Percentiles rank a stretch among this genome's conserved stretches.
phyloP scores from a whole-genome alignment of 2,888 invertebrate genomes.

The Balanococcus diminutus region DNA sequence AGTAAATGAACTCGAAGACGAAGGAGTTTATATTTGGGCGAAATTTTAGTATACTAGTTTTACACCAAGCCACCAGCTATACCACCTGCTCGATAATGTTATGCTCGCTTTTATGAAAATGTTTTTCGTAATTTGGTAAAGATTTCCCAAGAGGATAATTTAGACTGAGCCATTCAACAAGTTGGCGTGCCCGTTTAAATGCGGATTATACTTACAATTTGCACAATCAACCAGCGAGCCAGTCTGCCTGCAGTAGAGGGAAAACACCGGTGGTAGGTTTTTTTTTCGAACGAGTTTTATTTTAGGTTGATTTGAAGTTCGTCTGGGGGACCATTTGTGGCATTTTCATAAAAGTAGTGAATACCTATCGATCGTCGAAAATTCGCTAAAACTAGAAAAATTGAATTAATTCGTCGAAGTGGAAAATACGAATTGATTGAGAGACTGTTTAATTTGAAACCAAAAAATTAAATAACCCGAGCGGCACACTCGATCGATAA shows the following conservation, averaged over 20 bases:
- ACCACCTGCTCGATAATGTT: not conserved
- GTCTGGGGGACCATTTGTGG: too few relatives aligned
- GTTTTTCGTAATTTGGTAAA: slow-evolving; percentile 30
- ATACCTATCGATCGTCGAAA: too few relatives aligned
- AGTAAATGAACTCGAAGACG: not conserved
- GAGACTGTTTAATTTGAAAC: too few relatives aligned
- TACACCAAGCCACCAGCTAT: not conserved
- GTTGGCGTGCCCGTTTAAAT: not conserved
- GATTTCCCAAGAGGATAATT: slow-evolving; percentile 25
- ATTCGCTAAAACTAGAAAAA: too few relatives aligned
- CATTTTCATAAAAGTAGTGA: too few relatives aligned
- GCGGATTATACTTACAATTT: not conserved
- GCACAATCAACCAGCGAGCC: not conserved
- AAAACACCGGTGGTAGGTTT: not conserved
- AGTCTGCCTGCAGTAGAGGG: not conserved
- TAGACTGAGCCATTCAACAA: slow-evolving; percentile 12
- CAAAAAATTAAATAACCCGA: too few relatives aligned
- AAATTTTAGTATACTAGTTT: slow-evolving; percentile 29
- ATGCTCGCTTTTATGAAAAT: slow-evolving; percentile 28
- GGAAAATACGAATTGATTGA: too few relatives aligned
- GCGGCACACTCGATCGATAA: too few relatives aligned
- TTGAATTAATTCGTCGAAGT: too few relatives aligned
- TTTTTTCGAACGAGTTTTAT: not conserved
- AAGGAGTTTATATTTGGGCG: not conserved
- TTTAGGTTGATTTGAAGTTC: not conserved